Conservation (phyloP, 2,113 vertebrate genomes). For the Neogobius melanostomus region DNA sequence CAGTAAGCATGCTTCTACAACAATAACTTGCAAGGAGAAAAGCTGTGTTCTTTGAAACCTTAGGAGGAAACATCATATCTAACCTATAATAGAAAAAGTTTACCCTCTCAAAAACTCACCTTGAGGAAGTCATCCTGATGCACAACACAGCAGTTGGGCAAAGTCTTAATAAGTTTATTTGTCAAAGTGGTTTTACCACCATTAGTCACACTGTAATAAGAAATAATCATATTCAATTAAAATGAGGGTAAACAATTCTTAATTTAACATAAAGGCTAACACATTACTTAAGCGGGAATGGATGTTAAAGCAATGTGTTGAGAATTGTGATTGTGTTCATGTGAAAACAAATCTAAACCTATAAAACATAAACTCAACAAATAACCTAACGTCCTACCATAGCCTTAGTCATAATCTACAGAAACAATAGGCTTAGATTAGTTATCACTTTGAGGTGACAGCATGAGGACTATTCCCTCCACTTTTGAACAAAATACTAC, state of each 20-base stretch:
- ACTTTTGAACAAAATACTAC: slow-evolving; percentile 29
- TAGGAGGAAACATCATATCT: not conserved
- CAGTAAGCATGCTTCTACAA: not conserved
- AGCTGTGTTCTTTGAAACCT: not conserved
- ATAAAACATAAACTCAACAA: too few relatives aligned
- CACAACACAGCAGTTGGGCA: slow-evolving; percentile 82
- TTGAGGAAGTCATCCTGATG: slow-evolving; percentile 85
- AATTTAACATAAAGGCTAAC: not conserved
- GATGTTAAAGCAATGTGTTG: too few relatives aligned
- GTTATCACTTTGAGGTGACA: not conserved
- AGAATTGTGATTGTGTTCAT: too few relatives aligned
- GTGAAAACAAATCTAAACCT: too few relatives aligned
- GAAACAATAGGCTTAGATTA: not conserved
- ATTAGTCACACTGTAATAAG: slow-evolving; percentile 77
- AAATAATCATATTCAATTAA: slow-evolving; percentile 4
- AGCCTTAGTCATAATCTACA: not conserved
- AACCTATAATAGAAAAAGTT: not conserved
- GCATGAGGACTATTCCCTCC: slow-evolving; percentile 53
- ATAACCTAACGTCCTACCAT: not conserved
- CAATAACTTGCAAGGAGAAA: slow-evolving; percentile 10
- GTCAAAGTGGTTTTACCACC: slow-evolving; percentile 84
- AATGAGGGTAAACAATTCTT: not conserved
- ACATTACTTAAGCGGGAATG: too few relatives aligned
- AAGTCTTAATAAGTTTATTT: slow-evolving; percentile 71
- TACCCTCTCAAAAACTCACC: slow-evolving; percentile 62